Evolutionary conservation across 2,888 invertebrate genomes (phyloP).

Genomic region (Rhynchonema sp.): DNA sequence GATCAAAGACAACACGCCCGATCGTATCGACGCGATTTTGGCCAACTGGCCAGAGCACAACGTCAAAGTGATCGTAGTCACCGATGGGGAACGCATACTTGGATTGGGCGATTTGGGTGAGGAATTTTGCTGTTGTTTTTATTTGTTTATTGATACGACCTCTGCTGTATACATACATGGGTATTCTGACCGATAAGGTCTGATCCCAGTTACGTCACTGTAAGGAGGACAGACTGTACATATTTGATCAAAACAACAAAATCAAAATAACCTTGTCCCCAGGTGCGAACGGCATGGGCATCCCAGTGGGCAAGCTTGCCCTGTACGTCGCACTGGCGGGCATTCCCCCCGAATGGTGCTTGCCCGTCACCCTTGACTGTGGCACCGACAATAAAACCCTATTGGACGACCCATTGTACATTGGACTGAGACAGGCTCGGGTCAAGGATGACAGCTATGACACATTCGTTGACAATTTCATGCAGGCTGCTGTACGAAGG

Average conservation of each 20-base stretch:
- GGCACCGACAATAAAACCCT: conserved; percentile 34
- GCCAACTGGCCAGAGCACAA: conserved; percentile 60
- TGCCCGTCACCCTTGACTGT: conserved; percentile 76
- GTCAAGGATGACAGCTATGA: conserved; percentile 61
- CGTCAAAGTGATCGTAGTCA: conserved; percentile 52
- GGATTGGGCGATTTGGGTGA: conserved; percentile 97
- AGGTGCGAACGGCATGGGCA: conserved; percentile 37
- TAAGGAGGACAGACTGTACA: not conserved
- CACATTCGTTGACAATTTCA: conserved; percentile 82
- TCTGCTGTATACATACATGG: too few species aligned
- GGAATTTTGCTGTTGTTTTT: conserved; percentile 40
- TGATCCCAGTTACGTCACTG: too few species aligned
- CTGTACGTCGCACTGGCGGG: conserved; percentile 92
- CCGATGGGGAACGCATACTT: conserved; percentile 91
- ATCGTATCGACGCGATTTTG: conserved; percentile 75
- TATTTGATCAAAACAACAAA: not conserved
- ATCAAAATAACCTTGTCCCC: not conserved
- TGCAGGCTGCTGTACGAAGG: conserved; percentile 54
- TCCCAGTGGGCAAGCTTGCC: conserved; percentile 87
- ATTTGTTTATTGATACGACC: too few species aligned
- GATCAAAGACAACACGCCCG: conserved; percentile 61
- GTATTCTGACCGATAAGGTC: too few species aligned
- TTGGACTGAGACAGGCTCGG: conserved; percentile 64
- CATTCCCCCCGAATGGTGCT: conserved; percentile 77
- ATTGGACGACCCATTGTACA: conserved; percentile 72